These are phyloP conservation scores for Percopsis transmontana DNA, from an alignment of 2,113 vertebrate genomes.

Conservation along the genomic window DNA sequence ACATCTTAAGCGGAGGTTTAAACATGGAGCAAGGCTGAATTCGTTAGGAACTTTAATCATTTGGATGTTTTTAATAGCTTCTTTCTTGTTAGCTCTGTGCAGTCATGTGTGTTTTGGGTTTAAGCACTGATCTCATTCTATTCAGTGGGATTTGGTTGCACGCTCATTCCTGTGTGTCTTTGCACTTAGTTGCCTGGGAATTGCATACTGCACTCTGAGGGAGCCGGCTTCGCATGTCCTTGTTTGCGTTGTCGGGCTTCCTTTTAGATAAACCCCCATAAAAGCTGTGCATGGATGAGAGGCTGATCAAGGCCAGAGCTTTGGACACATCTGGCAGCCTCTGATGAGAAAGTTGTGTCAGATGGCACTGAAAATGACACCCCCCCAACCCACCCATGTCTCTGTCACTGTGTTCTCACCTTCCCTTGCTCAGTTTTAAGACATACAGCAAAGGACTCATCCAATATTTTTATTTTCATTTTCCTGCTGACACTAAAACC, in stretches of 20 bases:
- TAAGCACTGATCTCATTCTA: conserved; percentile 42
- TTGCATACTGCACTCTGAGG: conserved; percentile 54
- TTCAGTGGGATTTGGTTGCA: conserved; percentile 53
- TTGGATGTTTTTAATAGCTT: conserved; percentile 32
- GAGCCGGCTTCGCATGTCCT: conserved; percentile 45
- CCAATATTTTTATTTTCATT: conserved; percentile 29
- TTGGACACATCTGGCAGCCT: conserved; percentile 52
- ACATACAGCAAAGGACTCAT: background rate
- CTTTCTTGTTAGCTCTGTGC: conserved; percentile 30
- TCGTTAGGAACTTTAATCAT: conserved; percentile 1
- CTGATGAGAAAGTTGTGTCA: conserved; percentile 37
- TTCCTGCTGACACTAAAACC: background rate
- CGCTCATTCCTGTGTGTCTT: conserved; percentile 58
- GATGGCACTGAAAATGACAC: conserved; percentile 9
- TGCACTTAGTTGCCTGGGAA: conserved; percentile 53
- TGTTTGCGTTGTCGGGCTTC: conserved; percentile 36
- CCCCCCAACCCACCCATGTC: background rate
- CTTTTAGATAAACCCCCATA: conserved; percentile 35
- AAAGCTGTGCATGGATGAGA: conserved; percentile 43
- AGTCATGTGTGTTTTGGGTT: conserved; percentile 57
- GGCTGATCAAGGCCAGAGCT: conserved; percentile 48
- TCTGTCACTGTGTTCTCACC: conserved; percentile 15
- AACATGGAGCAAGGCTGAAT: too few species aligned
- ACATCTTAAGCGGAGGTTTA: too few species aligned
- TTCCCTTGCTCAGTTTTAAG: background rate